Percentiles rank a stretch among this genome's conserved stretches.
Conservation (phyloP, 1,140 invertebrate species). For the Agrypnia vestita region DNA sequence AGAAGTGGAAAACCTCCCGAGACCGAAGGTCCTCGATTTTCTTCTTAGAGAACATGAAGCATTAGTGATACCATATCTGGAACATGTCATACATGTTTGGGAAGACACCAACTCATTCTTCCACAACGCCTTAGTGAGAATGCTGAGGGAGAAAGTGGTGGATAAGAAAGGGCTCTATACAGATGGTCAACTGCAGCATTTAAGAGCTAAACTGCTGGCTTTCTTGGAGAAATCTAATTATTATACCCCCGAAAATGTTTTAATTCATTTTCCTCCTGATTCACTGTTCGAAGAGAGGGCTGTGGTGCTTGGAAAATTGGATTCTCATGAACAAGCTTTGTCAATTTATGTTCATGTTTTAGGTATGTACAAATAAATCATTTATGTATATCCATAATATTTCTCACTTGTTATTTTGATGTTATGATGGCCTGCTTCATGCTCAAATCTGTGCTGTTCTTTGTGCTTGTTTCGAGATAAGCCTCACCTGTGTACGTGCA, state of each 20-base stretch:
- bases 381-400: no score
- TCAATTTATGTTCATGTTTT: slow-evolving; percentile 90
- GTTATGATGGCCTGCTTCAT: no score
- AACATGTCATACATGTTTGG: slow-evolving; percentile 94
- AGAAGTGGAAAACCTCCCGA: slow-evolving; percentile 91
- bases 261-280: slow-evolving; percentile 90
- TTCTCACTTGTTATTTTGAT: no score
- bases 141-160: slow-evolving; percentile 80
- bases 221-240: slow-evolving; percentile 89
- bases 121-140: slow-evolving; percentile 92
- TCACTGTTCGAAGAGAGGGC: slow-evolving; percentile 94
- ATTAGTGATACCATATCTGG: slow-evolving; percentile 93
- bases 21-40: slow-evolving; percentile 92
- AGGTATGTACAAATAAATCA: no score
- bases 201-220: slow-evolving; percentile 84
- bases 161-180: slow-evolving; percentile 75
- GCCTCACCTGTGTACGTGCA: no score
- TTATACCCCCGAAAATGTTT: slow-evolving; percentile 91
- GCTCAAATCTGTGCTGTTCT: no score
- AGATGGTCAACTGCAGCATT: slow-evolving; percentile 75
- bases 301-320: slow-evolving; percentile 90
- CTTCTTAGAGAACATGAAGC: slow-evolving; percentile 85
- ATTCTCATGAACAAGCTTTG: slow-evolving; percentile 92
- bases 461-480: no score
- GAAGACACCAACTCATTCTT: slow-evolving; percentile 89